phyloP scores from a whole-genome alignment of 2,888 invertebrate species.

The Drosophila mettleri region DNA sequence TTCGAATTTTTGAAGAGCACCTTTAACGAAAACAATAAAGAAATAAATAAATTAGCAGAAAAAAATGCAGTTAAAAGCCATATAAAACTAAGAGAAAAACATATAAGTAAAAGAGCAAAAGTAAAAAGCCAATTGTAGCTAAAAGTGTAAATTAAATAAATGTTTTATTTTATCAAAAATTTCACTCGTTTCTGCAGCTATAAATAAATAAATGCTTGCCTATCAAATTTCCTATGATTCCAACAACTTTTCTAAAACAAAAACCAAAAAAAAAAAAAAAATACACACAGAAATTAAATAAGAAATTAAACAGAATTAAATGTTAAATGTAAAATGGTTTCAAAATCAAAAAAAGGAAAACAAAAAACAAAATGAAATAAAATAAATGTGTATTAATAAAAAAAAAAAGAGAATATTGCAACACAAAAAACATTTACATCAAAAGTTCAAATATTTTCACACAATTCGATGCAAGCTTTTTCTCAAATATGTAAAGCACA shows the following conservation, averaged over 20 bases:
- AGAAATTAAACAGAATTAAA: slow-evolving; percentile 52
- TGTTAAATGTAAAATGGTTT: slow-evolving; percentile 75
- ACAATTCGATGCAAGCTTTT: slow-evolving; percentile 31
- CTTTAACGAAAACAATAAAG: slow-evolving; percentile 76
- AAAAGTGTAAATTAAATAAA: slow-evolving; percentile 35
- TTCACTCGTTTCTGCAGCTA: background rate
- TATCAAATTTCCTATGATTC: slow-evolving; percentile 20
- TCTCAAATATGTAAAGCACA: slow-evolving; percentile 16
- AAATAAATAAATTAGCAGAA: slow-evolving; percentile 57
- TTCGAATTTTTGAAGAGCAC: slow-evolving; percentile 74
- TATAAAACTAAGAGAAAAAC: slow-evolving; percentile 45
- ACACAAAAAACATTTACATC: slow-evolving; percentile 26
- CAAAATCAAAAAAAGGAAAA: too few relatives aligned
- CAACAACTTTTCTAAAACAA: slow-evolving; percentile 20
- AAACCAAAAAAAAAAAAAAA: too few relatives aligned
- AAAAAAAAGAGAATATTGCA: slow-evolving; percentile 19
- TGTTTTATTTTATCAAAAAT: slow-evolving; percentile 21
- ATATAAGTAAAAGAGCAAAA: slow-evolving; percentile 14
- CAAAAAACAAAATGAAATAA: slow-evolving; percentile 19
- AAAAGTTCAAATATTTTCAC: slow-evolving; percentile 35
- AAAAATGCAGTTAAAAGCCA: slow-evolving; percentile 47
- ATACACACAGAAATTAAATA: slow-evolving; percentile 21
- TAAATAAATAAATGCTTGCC: slow-evolving; percentile 19
- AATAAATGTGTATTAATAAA: slow-evolving; percentile 9
- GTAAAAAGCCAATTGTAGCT: slow-evolving; percentile 40